A percentile compares a stretch with the other conserved stretches of the same genome.
These are phyloP conservation scores for Pyrgus malvae DNA, from an alignment of 2,888 invertebrate species.

Conservation along the genomic window DNA sequence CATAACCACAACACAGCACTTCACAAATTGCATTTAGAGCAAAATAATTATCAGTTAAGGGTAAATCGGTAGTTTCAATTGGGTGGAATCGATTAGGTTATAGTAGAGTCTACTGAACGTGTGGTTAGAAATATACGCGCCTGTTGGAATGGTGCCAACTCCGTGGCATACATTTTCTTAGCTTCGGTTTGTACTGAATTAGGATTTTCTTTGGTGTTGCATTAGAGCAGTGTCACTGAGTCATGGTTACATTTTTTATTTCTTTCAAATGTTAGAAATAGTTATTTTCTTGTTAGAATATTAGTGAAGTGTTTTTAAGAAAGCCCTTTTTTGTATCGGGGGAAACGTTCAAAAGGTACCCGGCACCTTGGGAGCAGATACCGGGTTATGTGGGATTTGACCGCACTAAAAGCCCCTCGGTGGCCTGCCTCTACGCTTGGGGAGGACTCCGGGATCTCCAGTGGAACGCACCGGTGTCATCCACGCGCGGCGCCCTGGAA, in stretches of 20 bases:
- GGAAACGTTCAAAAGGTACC: too few relatives aligned
- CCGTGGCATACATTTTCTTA: slow-evolving; percentile 36
- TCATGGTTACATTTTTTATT: too few relatives aligned
- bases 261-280: background rate
- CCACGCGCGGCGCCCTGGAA: too few relatives aligned
- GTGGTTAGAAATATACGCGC: slow-evolving; percentile 51
- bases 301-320: too few relatives aligned
- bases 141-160: slow-evolving; percentile 44
- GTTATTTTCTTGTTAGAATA: too few relatives aligned
- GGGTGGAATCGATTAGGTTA: slow-evolving; percentile 57
- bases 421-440: too few relatives aligned
- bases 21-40: slow-evolving; percentile 25
- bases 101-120: slow-evolving; percentile 58
- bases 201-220: slow-evolving; percentile 5
- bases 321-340: too few relatives aligned
- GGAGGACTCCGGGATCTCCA: too few relatives aligned
- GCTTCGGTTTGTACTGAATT: slow-evolving; percentile 12
- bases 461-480: too few relatives aligned
- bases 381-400: too few relatives aligned
- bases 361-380: too few relatives aligned
- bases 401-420: too few relatives aligned
- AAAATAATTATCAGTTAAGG: slow-evolving; percentile 27
- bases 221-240: background rate
- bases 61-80: slow-evolving; percentile 38
- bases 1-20: slow-evolving; percentile 9